Evolutionary conservation across 1,140 invertebrate genomes (phyloP), one percentile per base, ranked within the genome.

Genomic region (Trichogramma pretiosum): DNA sequence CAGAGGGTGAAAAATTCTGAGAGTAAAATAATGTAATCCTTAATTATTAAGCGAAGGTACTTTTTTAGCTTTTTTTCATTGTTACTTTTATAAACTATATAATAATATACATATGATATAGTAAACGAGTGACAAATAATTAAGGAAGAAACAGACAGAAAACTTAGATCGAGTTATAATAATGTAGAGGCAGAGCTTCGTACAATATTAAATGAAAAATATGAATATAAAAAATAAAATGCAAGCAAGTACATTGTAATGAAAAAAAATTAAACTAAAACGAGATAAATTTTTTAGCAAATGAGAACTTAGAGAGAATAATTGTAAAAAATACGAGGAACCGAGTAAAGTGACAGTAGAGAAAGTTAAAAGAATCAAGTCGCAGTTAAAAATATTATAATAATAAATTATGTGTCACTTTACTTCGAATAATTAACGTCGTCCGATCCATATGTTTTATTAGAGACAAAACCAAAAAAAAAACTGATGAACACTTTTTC

Each of bases 111-210:
- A 50, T 33, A 37, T 47, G 4, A 30, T 36, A 36, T 46, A 51
- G 49, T 33, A 30, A 51, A 36, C n/a, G n/a, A 51, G 37, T 51
- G 49, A 50, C 24, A 46, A 46, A 41, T 41, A 41, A 51, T 35
- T 35, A 41, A 7, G 36, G 21, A 38, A 34, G 46, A 41, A 41
- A 30, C 32, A 51, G 38, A 23, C 46, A 10, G 46, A 35, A 28
- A 30, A 41, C 39, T 36, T 41, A 16, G 38, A 51, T 24, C 34
- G 45, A 22, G 16, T 22, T 46, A 34, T 39, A 34, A 44, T 45
- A 40, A 41, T 51, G 24, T 51, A 51, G 33, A 41, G 43, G 38
- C 49, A 51, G 38, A 41, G 43, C 49, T 46, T 51, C 33, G 42
- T 23, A 49, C 11, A 11, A 28, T n/a, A n/a, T n/a, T n/a, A n/a